A percentile compares a stretch with the other conserved stretches of the same genome.
Conservation (phyloP, 2,113 vertebrate species). For the Elanoides forficatus region DNA sequence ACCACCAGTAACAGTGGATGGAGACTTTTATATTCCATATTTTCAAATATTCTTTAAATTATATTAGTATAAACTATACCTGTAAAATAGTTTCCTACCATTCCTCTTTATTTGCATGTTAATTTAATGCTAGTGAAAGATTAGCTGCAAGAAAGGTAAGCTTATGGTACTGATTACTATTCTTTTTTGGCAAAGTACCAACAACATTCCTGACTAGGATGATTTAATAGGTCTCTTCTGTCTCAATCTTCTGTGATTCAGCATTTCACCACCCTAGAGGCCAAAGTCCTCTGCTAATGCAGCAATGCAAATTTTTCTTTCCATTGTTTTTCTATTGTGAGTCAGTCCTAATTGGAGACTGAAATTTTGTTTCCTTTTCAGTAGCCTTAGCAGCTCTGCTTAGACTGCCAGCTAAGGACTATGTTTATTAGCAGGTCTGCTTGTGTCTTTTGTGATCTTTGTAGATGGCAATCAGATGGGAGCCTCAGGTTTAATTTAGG, state of each 20-base stretch:
- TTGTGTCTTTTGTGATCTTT: background rate
- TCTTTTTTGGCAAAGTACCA: background rate
- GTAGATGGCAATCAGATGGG: background rate
- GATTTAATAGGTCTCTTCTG: background rate
- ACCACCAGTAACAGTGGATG: background rate
- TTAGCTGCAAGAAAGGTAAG: background rate
- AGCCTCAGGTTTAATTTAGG: background rate
- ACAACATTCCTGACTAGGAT: background rate
- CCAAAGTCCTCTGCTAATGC: background rate
- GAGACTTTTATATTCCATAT: background rate
- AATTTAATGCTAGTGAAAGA: background rate
- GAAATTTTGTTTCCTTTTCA: background rate
- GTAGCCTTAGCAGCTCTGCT: background rate
- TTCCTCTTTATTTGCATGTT: background rate
- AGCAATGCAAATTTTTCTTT: background rate
- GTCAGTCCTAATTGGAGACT: background rate
- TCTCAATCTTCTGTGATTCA: background rate
- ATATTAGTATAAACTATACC: background rate
- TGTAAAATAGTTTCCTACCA: background rate
- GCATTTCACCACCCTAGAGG: background rate
- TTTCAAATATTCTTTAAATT: background rate
- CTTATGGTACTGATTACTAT: background rate
- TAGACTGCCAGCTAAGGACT: background rate
- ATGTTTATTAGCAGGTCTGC: background rate
- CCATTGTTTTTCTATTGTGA: background rate